A percentile compares a stretch with the other conserved stretches of the same genome.
These are phyloP conservation scores for Zelostemma sp. DNA, from an alignment of 1,140 invertebrate genomes.

Conservation along the genomic window DNA sequence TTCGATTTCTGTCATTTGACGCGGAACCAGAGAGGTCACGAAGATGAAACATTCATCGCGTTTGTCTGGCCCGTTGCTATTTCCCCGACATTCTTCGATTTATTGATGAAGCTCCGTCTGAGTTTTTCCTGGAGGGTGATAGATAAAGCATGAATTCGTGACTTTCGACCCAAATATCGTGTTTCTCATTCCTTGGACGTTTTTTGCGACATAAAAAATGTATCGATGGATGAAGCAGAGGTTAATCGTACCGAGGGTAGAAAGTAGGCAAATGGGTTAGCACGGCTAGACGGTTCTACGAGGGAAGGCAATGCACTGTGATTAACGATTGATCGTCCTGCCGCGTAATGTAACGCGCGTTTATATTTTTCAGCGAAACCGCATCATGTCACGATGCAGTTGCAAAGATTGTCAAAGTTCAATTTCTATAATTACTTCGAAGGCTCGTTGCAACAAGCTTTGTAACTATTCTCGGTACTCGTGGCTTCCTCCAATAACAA, in stretches of 20 bases:
- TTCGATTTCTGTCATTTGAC: too few species aligned
- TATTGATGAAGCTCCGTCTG: slow-evolving; percentile 42
- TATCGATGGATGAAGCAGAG: too few species aligned
- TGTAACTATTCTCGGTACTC: slow-evolving; percentile 1
- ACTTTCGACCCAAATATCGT: slow-evolving; percentile 28
- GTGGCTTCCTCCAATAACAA: slow-evolving; percentile 19
- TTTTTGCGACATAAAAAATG: slow-evolving; percentile 4
- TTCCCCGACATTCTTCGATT: neutral
- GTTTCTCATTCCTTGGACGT: slow-evolving; percentile 18
- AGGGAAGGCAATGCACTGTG: slow-evolving; percentile 44
- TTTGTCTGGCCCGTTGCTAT: slow-evolving; percentile 6
- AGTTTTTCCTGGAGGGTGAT: slow-evolving; percentile 21
- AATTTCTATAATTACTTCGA: slow-evolving; percentile 14
- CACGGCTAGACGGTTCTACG: slow-evolving; percentile 29
- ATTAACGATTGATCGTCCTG: slow-evolving; percentile 39
- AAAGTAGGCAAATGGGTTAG: slow-evolving; percentile 42
- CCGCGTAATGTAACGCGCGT: slow-evolving; percentile 32
- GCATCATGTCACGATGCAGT: slow-evolving; percentile 23
- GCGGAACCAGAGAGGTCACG: too few species aligned
- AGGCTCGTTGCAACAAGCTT: neutral
- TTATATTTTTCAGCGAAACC: slow-evolving; percentile 35
- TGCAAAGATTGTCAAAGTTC: neutral
- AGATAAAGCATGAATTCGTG: slow-evolving; percentile 37
- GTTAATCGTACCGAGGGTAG: slow-evolving; percentile 37
- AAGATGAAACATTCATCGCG: neutral